Percentiles rank a stretch among this genome's conserved stretches.
Conservation (phyloP, 2,888 invertebrate species). For the Patella caerulea region DNA sequence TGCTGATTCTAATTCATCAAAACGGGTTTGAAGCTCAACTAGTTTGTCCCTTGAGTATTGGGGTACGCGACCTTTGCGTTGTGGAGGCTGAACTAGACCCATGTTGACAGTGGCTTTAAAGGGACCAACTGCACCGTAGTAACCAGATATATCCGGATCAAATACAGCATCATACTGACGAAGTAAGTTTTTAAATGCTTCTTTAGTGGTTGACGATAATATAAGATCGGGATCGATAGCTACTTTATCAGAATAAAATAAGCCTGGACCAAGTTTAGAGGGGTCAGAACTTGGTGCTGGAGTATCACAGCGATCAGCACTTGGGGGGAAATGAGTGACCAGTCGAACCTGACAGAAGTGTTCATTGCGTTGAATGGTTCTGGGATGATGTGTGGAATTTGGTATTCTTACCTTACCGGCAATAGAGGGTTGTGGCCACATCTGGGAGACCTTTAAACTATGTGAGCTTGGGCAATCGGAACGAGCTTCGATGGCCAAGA, state of each 20-base stretch:
- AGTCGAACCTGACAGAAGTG: not conserved
- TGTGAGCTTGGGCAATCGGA: not conserved
- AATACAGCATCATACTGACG: constrained; percentile 36
- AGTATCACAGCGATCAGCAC: not conserved
- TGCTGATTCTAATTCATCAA: constrained; percentile 47
- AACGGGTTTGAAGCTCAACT: constrained; percentile 39
- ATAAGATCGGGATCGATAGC: constrained; percentile 33
- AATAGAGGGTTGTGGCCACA: constrained; percentile 18
- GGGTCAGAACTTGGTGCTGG: not conserved
- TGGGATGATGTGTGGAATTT: not conserved
- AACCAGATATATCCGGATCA: constrained; percentile 33
- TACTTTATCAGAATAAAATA: constrained; percentile 19
- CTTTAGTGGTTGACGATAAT: constrained; percentile 12
- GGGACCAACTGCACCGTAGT: constrained; percentile 38
- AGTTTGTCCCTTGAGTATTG: constrained; percentile 42
- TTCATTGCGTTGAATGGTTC: not conserved
- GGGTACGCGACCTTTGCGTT: constrained; percentile 44
- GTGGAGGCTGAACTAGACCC: constrained; percentile 47
- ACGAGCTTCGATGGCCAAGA: not conserved
- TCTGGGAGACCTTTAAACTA: not conserved
- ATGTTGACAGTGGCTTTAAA: constrained; percentile 40
- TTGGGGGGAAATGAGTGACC: not conserved
- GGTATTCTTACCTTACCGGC: not conserved
- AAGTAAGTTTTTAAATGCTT: constrained; percentile 20
- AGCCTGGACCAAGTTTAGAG: no score